phyloP scores from a whole-genome alignment of 2,113 vertebrate species.

The Neodon shergylaensis region DNA sequence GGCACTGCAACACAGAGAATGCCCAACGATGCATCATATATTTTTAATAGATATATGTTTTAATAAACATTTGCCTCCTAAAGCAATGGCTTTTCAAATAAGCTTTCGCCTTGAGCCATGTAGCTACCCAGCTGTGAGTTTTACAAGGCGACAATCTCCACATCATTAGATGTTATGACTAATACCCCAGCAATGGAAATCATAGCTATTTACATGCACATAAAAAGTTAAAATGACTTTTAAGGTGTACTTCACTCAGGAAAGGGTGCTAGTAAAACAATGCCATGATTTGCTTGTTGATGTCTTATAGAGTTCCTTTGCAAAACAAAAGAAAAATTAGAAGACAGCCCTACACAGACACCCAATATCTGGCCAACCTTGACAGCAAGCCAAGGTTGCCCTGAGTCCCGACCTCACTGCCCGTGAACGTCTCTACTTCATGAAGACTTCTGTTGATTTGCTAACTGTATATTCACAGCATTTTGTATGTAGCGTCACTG shows the following conservation, averaged over 20 bases:
- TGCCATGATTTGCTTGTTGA: not conserved
- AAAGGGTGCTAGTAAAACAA: constrained; percentile 61
- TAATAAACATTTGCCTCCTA: constrained; percentile 88
- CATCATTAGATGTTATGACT: constrained; percentile 89
- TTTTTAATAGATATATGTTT: constrained; percentile 90
- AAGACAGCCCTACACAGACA: not conserved
- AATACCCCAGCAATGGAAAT: constrained; percentile 76
- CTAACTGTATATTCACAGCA: not conserved
- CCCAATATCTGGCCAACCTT: not conserved
- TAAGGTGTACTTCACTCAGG: constrained; percentile 70
- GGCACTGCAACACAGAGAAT: constrained; percentile 89
- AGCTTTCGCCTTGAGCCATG: constrained; percentile 90
- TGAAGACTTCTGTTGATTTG: not conserved
- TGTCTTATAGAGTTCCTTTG: not conserved
- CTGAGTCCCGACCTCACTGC: not conserved
- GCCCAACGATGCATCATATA: constrained; percentile 87
- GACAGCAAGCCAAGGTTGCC: not conserved
- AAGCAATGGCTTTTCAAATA: constrained; percentile 86
- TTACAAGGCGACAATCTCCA: constrained; percentile 89
- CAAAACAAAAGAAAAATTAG: not conserved
- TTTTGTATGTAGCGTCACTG: not conserved
- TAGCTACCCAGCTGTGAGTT: constrained; percentile 91
- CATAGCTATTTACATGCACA: constrained; percentile 77
- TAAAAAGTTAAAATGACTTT: constrained; percentile 82
- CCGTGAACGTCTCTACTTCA: not conserved